Conservation (phyloP, 2,888 invertebrate species). For the Portevinia maculata region DNA sequence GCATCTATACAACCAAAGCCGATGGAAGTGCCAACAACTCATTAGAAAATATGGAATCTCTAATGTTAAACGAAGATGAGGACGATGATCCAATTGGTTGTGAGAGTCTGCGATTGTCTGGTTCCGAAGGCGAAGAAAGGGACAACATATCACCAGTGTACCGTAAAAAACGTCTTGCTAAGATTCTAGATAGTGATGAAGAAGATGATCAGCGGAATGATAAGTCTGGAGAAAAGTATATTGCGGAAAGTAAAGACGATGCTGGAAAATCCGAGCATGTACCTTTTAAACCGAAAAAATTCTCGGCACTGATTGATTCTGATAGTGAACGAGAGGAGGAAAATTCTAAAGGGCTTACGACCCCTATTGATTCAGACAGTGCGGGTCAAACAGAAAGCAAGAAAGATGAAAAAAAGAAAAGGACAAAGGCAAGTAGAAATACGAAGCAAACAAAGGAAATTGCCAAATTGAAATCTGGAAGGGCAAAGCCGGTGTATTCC, state of each 20-base stretch:
- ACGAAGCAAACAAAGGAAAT: slow-evolving; percentile 25
- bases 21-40: slow-evolving; percentile 58
- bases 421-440: neutral
- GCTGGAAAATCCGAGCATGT: neutral
- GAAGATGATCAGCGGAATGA: slow-evolving; percentile 42
- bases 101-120: slow-evolving; percentile 79
- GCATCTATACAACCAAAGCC: slow-evolving; percentile 1
- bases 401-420: neutral
- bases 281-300: slow-evolving; percentile 35
- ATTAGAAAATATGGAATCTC: slow-evolving; percentile 69
- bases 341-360: neutral
- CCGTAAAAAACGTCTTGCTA: slow-evolving; percentile 22
- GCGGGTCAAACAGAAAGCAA: too few relatives aligned
- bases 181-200: slow-evolving; percentile 75
- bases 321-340: slow-evolving; percentile 51
- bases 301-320: slow-evolving; percentile 68
- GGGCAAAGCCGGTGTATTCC: slow-evolving; percentile 74
- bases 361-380: slow-evolving; percentile 72
- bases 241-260: neutral
- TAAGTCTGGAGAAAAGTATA: neutral
- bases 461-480: slow-evolving; percentile 73
- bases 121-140: slow-evolving; percentile 77
- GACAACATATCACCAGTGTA: slow-evolving; percentile 23
- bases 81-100: slow-evolving; percentile 79
- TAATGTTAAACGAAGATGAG: slow-evolving; percentile 71